These are phyloP conservation scores for Axinella damicornis DNA, from an alignment of 37 sponge, comb jelly and placozoan genomes.

Conservation along the genomic window DNA sequence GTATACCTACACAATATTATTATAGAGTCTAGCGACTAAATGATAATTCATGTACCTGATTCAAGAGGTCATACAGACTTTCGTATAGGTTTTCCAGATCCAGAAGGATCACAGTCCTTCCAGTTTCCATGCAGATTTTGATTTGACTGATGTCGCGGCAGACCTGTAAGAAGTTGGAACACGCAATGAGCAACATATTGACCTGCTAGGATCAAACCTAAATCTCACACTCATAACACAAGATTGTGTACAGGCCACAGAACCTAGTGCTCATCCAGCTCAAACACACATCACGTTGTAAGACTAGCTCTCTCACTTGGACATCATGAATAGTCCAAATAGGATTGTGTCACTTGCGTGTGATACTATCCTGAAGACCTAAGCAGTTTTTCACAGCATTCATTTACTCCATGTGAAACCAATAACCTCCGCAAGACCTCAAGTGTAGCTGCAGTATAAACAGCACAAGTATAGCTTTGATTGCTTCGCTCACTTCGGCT, in stretches of 20 bases:
- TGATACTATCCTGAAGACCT: too few species aligned
- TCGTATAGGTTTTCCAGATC: conserved; percentile 86
- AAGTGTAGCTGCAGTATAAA: too few species aligned
- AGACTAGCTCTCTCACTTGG: neutral
- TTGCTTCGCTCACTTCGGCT: too few species aligned
- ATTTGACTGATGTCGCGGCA: conserved; percentile 84
- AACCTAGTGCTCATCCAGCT: too few species aligned
- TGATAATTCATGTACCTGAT: conserved; percentile 50
- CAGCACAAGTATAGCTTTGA: too few species aligned
- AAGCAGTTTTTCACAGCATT: too few species aligned
- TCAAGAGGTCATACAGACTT: conserved; percentile 86
- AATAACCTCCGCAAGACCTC: too few species aligned
- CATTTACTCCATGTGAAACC: too few species aligned
- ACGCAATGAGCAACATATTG: too few species aligned
- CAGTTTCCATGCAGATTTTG: conserved; percentile 86
- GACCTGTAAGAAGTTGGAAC: neutral
- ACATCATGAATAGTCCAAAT: too few species aligned
- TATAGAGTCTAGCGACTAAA: neutral
- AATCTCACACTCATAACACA: neutral
- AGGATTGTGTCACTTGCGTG: too few species aligned
- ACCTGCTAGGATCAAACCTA: too few species aligned
- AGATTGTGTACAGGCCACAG: neutral
- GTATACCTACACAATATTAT: neutral
- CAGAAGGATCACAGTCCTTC: conserved; percentile 71
- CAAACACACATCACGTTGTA: neutral